Evolutionary conservation across 2,113 vertebrate species (phyloP), one percentile per base, ranked within the genome.

Genomic region (Puma concolor): DNA sequence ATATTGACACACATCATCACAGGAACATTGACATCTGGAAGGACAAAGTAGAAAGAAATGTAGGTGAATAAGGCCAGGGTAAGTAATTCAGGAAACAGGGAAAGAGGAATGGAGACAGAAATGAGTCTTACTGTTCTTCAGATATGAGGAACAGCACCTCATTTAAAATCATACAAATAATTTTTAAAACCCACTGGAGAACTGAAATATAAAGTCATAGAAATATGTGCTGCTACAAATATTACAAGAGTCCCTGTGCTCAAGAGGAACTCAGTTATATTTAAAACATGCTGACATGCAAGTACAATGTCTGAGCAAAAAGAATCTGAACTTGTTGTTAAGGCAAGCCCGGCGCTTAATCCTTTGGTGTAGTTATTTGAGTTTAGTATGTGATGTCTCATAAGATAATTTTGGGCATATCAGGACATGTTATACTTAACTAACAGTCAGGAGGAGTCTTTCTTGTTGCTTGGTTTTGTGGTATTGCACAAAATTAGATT

Each of bases 391-490:
- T 41, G 79, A 44, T 94, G 84, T 84, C 38, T 96, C 57, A 88
- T 85, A 48, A 77, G 69, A 93, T 85, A 84, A 83, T 95, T 97
- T 77, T 94, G 81, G 72, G 97, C 57, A 36, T 79, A 88, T 67
- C 41, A 38, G 69, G 81, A 83, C 82, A n/a, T 91, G 80, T 88
- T 90, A 72, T 38, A 82, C 38, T 85, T 92, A 96, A 72, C 84
- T 7, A 88, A 71, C 7, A 84, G 57, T 80, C 64, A 92, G 29
- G 13, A 79, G 10, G 25, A 82, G 54, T 31, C 9, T 97, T 66
- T 92, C 36, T 87, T 36, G 6, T 63, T 82, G 23, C 16, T 87
- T 84, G 48, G 4, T 76, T 96, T 96, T 81, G 16, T 69, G 21
- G 23, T 77, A 38, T 74, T 84, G n/a, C 77, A 48, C 4, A 67